Percentiles rank a stretch among this genome's conserved stretches.
These are phyloP conservation scores for Gouania willdenowi DNA, from an alignment of 2,797 vertebrate genomes.

Conservation along the genomic window DNA sequence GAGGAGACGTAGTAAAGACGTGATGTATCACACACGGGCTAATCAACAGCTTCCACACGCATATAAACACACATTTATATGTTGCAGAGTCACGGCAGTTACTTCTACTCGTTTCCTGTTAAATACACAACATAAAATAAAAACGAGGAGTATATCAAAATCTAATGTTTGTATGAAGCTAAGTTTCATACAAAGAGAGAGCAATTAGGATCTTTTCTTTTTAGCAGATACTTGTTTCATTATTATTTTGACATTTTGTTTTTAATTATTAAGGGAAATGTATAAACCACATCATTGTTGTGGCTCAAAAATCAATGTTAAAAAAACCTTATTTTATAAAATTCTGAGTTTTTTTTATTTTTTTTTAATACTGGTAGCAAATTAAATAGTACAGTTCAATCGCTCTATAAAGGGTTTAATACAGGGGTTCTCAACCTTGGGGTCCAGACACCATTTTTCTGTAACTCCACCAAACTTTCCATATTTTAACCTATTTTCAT, in stretches of 20 bases:
- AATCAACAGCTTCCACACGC: slow-evolving; percentile 36
- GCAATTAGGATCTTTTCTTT: background rate
- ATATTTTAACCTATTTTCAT: no score
- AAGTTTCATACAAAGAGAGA: no score
- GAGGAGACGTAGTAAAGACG: slow-evolving; percentile 41
- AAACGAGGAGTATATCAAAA: no score
- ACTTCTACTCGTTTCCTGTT: slow-evolving; percentile 24
- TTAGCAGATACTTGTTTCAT: no score
- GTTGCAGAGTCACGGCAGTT: no score
- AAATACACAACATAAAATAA: no score
- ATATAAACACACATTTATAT: background rate
- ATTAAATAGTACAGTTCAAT: slow-evolving; percentile 8
- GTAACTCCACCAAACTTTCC: no score
- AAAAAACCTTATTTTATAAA: slow-evolving; percentile 12
- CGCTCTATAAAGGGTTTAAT: background rate
- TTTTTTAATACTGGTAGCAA: background rate
- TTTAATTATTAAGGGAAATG: slow-evolving; percentile 2
- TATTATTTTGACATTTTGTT: no score
- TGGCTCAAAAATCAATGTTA: background rate
- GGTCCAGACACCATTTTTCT: no score
- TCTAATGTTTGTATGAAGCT: no score
- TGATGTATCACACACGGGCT: slow-evolving; percentile 42
- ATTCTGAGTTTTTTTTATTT: background rate
- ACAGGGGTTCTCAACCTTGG: no score
- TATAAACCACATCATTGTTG: slow-evolving; percentile 1